These are phyloP conservation scores for Pseudomyrmex pallidus DNA, from an alignment of 1,140 invertebrate genomes.

Conservation along the genomic window DNA sequence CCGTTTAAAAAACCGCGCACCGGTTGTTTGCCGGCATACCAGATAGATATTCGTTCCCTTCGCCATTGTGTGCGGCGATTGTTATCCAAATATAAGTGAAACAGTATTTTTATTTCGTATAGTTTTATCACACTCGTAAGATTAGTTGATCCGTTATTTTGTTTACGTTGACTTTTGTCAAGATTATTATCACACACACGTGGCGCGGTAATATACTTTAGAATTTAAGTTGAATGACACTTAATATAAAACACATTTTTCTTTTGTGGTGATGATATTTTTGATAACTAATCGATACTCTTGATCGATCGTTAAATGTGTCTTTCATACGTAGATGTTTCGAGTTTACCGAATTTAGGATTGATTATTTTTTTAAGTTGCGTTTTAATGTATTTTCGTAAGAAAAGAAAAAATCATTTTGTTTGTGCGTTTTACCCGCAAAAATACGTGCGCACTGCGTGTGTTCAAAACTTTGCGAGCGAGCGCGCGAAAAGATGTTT, in stretches of 20 bases:
- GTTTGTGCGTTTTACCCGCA: no score
- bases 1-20: background rate
- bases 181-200: background rate
- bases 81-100: background rate
- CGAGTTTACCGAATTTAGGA: no score
- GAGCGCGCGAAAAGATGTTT: background rate
- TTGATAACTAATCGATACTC: background rate
- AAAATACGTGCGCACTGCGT: no score
- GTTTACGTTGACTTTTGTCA: constrained; percentile 1
- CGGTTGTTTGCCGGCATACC: background rate
- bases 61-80: background rate
- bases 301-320: background rate
- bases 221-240: constrained; percentile 5
- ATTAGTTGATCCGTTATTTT: constrained; percentile 19
- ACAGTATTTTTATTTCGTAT: constrained; percentile 42
- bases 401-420: no score
- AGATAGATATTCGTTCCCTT: background rate
- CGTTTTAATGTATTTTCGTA: no score
- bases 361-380: no score
- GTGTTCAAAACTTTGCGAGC: background rate
- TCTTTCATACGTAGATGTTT: no score
- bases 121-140: background rate
- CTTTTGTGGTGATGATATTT: constrained; percentile 2
- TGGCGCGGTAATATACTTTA: background rate
- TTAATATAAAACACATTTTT: constrained; percentile 3